These are phyloP conservation scores for Hypotaenidia philippensis DNA, from an alignment of 2,797 vertebrate species.

Conservation along the genomic window DNA sequence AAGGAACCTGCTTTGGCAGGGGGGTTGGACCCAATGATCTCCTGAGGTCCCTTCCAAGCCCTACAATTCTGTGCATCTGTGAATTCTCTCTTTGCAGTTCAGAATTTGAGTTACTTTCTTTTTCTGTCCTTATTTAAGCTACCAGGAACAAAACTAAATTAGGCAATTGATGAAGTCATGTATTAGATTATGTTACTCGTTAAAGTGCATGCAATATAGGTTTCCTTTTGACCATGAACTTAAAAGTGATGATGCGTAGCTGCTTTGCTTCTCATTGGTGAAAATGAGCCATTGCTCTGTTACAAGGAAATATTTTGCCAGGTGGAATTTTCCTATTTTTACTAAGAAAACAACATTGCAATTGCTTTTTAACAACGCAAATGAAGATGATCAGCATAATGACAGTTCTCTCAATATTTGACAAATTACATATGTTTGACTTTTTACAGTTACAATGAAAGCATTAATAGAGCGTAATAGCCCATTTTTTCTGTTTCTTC, in stretches of 20 bases:
- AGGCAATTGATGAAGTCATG: not conserved
- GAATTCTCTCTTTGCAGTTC: not conserved
- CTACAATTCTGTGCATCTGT: no score
- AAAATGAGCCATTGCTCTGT: not conserved
- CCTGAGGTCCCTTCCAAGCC: no score
- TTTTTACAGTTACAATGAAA: not conserved
- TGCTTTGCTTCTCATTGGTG: not conserved
- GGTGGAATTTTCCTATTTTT: not conserved
- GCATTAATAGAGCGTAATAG: not conserved
- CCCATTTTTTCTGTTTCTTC: not conserved
- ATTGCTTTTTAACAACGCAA: not conserved
- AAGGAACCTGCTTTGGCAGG: no score
- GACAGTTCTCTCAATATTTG: not conserved
- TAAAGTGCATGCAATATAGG: not conserved
- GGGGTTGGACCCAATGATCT: no score
- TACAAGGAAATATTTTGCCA: not conserved
- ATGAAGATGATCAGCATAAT: not conserved
- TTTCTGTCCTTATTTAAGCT: not conserved
- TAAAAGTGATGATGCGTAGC: not conserved
- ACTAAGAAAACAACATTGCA: not conserved
- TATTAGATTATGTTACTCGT: not conserved
- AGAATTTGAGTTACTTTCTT: not conserved
- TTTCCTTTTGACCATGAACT: not conserved
- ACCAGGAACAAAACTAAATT: not conserved
- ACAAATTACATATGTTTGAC: not conserved